These are phyloP conservation scores for Xanthorhoe designata DNA, from an alignment of 2,888 invertebrate genomes.

Conservation along the genomic window DNA sequence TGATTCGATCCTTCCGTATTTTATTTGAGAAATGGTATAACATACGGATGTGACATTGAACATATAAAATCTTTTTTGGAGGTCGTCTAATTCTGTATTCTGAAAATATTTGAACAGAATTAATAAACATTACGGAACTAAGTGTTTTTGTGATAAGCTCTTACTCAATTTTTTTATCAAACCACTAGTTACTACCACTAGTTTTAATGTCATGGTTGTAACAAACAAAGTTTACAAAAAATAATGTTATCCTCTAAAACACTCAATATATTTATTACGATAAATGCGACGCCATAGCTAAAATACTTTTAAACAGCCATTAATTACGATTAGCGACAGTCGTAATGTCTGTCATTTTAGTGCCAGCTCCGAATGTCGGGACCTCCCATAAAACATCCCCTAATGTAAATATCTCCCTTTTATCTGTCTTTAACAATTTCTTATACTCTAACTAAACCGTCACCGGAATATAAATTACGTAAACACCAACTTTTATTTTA, in stretches of 20 bases:
- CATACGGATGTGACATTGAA: constrained; percentile 39
- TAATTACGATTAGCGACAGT: constrained; percentile 71
- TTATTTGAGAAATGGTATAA: constrained; percentile 28
- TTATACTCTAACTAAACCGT: constrained; percentile 82
- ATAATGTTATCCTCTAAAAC: constrained; percentile 33
- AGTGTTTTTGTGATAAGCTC: neutral
- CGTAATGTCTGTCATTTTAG: constrained; percentile 74
- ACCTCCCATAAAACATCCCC: constrained; percentile 78
- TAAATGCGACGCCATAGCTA: constrained; percentile 45
- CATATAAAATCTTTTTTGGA: neutral
- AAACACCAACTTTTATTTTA: constrained; percentile 53
- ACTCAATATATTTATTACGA: constrained; percentile 40
- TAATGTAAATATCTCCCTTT: constrained; percentile 82
- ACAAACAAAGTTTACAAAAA: constrained; percentile 26
- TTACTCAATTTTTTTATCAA: neutral
- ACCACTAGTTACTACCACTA: too few species aligned
- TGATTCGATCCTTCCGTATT: constrained; percentile 35
- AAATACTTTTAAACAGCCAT: constrained; percentile 61
- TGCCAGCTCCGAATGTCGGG: constrained; percentile 63
- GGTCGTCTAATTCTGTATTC: constrained; percentile 13
- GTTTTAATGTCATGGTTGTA: too few species aligned
- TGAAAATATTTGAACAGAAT: constrained; percentile 9
- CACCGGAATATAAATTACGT: constrained; percentile 81
- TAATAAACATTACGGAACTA: constrained; percentile 16
- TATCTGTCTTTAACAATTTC: constrained; percentile 85